Percentiles rank a stretch among this genome's conserved stretches.
Evolutionary conservation across 1,140 invertebrate genomes (phyloP).

Genomic region (Bombus cullumanus): DNA sequence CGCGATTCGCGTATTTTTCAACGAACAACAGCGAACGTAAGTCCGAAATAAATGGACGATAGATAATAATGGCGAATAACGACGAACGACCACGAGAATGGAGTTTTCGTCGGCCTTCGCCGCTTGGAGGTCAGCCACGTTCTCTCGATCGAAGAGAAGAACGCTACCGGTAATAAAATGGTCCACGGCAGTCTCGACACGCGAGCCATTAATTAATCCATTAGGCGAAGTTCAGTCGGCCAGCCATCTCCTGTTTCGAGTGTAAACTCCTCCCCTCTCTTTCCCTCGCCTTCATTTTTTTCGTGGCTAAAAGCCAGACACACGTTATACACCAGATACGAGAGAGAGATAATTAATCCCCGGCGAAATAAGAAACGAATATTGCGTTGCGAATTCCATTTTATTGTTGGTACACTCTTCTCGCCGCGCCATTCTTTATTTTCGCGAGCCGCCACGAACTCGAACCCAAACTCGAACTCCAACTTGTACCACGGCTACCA

Average conservation of each 20-base stretch:
- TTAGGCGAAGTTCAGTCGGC: constrained; percentile 48
- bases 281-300: neutral
- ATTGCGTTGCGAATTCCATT: constrained; percentile 69
- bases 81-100: too few relatives aligned
- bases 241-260: constrained; percentile 57
- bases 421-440: constrained; percentile 5
- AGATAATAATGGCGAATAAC: neutral
- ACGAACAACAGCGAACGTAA: too few relatives aligned
- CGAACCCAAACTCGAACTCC: neutral
- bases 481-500: neutral
- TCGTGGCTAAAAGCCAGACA: constrained; percentile 2
- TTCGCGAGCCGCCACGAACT: constrained; percentile 11
- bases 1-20: too few relatives aligned
- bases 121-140: constrained; percentile 11
- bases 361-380: constrained; percentile 70
- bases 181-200: constrained; percentile 61
- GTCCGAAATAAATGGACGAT: too few relatives aligned
- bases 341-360: constrained; percentile 70
- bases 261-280: constrained; percentile 18
- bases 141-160: neutral
- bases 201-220: constrained; percentile 74
- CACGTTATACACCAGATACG: neutral
- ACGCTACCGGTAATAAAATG: constrained; percentile 61
- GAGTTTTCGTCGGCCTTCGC: neutral
- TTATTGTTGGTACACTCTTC: constrained; percentile 38